Base-by-base conservation (phyloP, 2,888 invertebrate species). In the Acrobeloides nanus region DNA sequence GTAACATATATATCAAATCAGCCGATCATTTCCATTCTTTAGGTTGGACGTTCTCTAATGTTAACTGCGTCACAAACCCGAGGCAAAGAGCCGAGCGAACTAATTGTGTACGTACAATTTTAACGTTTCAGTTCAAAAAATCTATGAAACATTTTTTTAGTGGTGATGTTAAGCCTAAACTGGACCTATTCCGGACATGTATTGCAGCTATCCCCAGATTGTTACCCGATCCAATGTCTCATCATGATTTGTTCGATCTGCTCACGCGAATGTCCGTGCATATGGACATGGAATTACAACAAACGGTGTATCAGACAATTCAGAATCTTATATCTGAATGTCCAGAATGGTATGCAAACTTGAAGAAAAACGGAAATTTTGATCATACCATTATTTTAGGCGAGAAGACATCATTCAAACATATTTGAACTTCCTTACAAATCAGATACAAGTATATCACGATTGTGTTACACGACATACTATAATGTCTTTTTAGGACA, bases 31-130 rank as follows among this genome's bases (percentile, higher is more conserved):
- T n/a, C n/a, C n/a, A n/a, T n/a, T n/a, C n/a, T n/a, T n/a, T n/a
- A n/a, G n/a, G n/a, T 92, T 89, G 95, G 95, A 0, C 81, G 92
- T n/a, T 90, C 93, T 0, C 77, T 97, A 50, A 87, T 95, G 86
- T 84, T 92, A 82, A 93, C 92, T 0, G 89, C 88, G 65, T 85
- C 88, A 1, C 92, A 93, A 74, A 92, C 90, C 74, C 84, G 61
- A 7, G 90, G 90, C 59, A 93, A 93, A 76, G 82, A 80, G 54
- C 74, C 76, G 1, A 78, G 78, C 23, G 78, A 78, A 46, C 55
- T 78, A 41, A 68, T 78, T 37, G 71, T 68, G n/a, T n/a, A n/a
- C n/a, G n/a, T n/a, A n/a, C n/a, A n/a, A n/a, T n/a, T n/a, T n/a
- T n/a, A n/a, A n/a, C n/a, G n/a, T n/a, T n/a, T n/a, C n/a, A n/a